Base-by-base conservation (phyloP, 2,113 vertebrate species). In the Corythoichthys haematopterus region DNA sequence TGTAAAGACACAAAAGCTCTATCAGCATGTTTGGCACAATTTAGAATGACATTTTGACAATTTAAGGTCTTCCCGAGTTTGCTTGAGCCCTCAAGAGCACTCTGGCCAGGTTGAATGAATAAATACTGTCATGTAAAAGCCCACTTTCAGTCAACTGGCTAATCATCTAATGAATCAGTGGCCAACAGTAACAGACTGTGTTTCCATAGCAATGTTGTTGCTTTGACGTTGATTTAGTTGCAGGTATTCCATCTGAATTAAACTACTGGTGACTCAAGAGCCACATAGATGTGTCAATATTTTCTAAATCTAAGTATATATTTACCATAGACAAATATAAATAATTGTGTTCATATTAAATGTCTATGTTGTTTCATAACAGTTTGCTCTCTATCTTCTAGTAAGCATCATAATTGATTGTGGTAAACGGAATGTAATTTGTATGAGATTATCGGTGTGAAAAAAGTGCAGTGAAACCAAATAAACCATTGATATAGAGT, bases 21-120 rank as follows among this genome's bases (percentile, higher is more conserved):
- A 65, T 83, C 80, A 78, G 85, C 69, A 69, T 65, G 82, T 84
- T 84, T 76, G 55, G 53, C 70, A 58, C 69, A 86, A 72, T 78
- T 79, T 77, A 70, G 74, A 82, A 72, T 83, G 83, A 82, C 79
- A 69, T 83, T 79, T 79, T 80, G 83, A 83, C 55, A 50, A 79
- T 80, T 84, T 70, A 77, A 69, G 70, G 69, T 83, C 74, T 72
- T 68, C 65, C 55, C 33, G 55, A 16, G 46, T 60, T 61, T 69
- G 71, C 71, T 70, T 9, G 55, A 71, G 45, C 67, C 69, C 69
- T 46, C 15, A 66, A 72, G 76, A 72, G 71, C 72, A 72, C 38
- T 43, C 70, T 65, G 76, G 64, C 56, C 67, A 68, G 58, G 33
- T 75, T 38, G 50, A 71, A 77, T 72, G 66, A 77, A 75, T 75